Evolutionary conservation across 2,113 vertebrate genomes (phyloP), one percentile per base, ranked within the genome.

Genomic region (Caranx ignobilis): DNA sequence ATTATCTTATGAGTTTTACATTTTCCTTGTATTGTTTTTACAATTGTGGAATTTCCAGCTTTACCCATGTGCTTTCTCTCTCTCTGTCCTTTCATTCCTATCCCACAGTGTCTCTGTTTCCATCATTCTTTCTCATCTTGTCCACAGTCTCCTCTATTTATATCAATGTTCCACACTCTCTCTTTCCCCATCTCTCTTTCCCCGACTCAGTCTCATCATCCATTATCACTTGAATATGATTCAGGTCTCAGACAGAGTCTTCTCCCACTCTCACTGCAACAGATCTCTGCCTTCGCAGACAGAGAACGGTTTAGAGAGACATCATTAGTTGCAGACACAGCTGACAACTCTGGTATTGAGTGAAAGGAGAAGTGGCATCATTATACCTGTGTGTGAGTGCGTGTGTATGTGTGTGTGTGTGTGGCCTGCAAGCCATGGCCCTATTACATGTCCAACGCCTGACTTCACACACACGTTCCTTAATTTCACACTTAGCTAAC

Each of bases 401-500:
- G 68, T 71, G 72, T 82, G 72, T 77, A 75, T 70, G 77, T 43
- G 56, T 56, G 60, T 79, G 77, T 63, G 60, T 60, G 31, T 15
- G 59, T 6, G 45, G 78, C 34, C 78, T 69, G 71, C 60, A 75
- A 81, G 80, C 57, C 68, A 57, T 79, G 48, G 82, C 48, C 70
- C 73, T 66, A 91, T 90, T 81, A 88, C 77, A 79, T 77, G 75
- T 91, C 82, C 50, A 85, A 90, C 61, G 83, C 89, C 83, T 79
- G 67, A 89, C 72, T 81, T 77, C 86, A 84, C 88, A 85, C 82
- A 87, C 89, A 88, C 79, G 77, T 66, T 81, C 87, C 87, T 92
- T 91, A 87, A 93, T 94, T 92, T 94, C 92, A 93, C 92, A 92
- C 90, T 92, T 89, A 91, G 92, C 87, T 92, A 90, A 89, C 86